A percentile compares a stretch with the other conserved stretches of the same genome.
Evolutionary conservation across 2,113 vertebrate genomes (phyloP).

Genomic region (Pachyramphus minor): DNA sequence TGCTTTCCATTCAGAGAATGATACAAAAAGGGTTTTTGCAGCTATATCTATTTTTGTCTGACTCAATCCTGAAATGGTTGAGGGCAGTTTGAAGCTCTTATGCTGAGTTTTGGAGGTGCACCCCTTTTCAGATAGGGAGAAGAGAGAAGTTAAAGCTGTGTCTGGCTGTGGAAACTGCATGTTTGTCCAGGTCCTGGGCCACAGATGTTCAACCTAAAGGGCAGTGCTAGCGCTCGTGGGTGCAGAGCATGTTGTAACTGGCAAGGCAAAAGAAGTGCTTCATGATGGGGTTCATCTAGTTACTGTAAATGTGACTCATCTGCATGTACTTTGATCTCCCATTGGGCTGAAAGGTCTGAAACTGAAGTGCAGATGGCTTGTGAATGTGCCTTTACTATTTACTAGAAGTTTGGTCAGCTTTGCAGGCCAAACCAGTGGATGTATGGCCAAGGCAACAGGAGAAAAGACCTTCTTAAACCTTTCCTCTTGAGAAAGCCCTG

Average conservation of each 20-base stretch:
- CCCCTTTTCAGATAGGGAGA: neutral
- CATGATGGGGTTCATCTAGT: neutral
- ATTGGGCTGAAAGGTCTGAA: neutral
- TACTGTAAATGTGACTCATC: constrained; percentile 23
- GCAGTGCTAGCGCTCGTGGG: neutral
- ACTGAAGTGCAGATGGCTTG: neutral
- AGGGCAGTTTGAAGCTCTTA: neutral
- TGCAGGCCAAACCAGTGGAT: neutral
- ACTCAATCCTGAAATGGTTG: neutral
- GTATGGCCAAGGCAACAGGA: neutral
- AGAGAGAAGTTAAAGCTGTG: neutral
- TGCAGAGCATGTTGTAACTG: neutral
- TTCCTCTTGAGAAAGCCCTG: neutral
- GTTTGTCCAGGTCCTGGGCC: neutral
- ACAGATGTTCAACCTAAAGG: neutral
- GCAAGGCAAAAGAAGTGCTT: neutral
- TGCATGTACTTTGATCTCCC: neutral
- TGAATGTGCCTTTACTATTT: neutral
- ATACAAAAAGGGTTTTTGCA: neutral
- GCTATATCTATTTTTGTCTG: neutral
- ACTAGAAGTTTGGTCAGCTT: neutral
- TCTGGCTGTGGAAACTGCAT: neutral
- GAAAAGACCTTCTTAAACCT: neutral
- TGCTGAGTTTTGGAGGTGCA: neutral
- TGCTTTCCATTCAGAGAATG: neutral